These are phyloP conservation scores for Chymomyza amoena DNA, from an alignment of 2,888 invertebrate species.

Conservation along the genomic window DNA sequence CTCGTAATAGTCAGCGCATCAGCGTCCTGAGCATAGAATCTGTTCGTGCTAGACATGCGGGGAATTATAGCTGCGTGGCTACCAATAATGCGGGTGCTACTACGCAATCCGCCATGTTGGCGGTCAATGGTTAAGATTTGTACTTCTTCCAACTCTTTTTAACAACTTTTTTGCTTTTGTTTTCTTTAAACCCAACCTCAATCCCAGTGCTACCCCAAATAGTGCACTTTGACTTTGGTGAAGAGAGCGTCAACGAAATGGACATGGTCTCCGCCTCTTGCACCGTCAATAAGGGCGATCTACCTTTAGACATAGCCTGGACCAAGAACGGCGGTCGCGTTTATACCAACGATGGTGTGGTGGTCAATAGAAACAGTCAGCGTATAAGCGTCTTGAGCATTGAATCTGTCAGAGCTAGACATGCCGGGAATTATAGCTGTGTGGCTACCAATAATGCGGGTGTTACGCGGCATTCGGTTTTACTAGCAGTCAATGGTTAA, in stretches of 20 bases:
- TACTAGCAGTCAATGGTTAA: conserved; percentile 81
- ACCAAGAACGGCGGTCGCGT: conserved; percentile 79
- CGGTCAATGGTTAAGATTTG: conserved; percentile 81
- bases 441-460: conserved; percentile 83
- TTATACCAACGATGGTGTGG: conserved; percentile 80
- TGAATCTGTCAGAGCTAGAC: conserved; percentile 83
- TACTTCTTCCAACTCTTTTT: not conserved
- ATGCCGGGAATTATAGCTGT: conserved; percentile 86
- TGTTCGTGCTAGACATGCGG: conserved; percentile 82
- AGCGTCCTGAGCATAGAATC: conserved; percentile 83
- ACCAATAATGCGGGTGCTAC: conserved; percentile 82
- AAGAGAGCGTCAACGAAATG: conserved; percentile 83
- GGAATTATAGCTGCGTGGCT: conserved; percentile 83
- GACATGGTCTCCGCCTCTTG: conserved; percentile 84
- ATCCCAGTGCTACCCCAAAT: conserved; percentile 84
- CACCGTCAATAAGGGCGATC: conserved; percentile 86
- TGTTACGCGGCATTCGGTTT: conserved; percentile 80
- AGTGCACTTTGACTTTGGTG: conserved; percentile 84
- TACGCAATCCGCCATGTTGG: conserved; percentile 81
- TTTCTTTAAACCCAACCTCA: not conserved
- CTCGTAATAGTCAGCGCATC: conserved; percentile 82
- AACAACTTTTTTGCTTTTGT: conserved; percentile 8
- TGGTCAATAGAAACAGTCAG: conserved; percentile 59
- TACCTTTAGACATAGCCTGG: conserved; percentile 87
- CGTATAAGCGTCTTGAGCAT: conserved; percentile 83